Base-by-base conservation (phyloP, 2,113 vertebrate species). In the Boleophthalmus pectinirostris region DNA sequence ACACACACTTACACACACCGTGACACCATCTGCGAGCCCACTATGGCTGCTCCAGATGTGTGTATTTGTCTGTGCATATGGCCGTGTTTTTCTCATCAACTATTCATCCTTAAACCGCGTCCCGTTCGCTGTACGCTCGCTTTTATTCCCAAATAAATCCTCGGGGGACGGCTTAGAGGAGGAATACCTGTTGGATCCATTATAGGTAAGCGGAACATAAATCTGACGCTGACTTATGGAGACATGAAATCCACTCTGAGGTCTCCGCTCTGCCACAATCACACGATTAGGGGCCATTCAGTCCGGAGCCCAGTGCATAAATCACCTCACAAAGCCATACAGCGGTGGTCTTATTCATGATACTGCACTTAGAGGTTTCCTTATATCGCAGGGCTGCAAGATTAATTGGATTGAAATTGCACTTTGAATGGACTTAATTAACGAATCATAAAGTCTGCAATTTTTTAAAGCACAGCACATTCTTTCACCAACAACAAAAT, bases 41-140 rank as follows among this genome's bases (percentile, higher is more conserved):
- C 57, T 69, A 61, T 63, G 25, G 69, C 63, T 78, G 74, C 66
- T 70, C 77, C 72, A 88, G 84, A 84, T 88, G 81, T 88, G 71
- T 46, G 54, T 33, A 77, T 83, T 70, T 79, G 38, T 73, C 51
- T 67, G 46, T 70, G 35, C 56, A 33, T 0, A 35, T 13, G 24
- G 0, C 23, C 7, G 60, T 72, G 72, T 29, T 85, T 73, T 72
- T 61, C 56, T 71, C 70, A 80, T 80, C 57, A 66, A 68, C 45
- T 63, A 77, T 70, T 76, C 11, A 63, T 49, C 66, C 38, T 61
- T 15, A 21, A 53, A 56, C 21, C 35, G 53, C 53, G 24, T 80
- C 73, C 67, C 74, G 72, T 84, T 83, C 49, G 81, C 81, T 72
- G 47, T 49, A 49, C 3, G 63, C 77, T 53, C 66, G 24, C 66